Evolutionary conservation across 1,140 invertebrate genomes (phyloP).

Genomic region (Cyphomyrmex costatus): DNA sequence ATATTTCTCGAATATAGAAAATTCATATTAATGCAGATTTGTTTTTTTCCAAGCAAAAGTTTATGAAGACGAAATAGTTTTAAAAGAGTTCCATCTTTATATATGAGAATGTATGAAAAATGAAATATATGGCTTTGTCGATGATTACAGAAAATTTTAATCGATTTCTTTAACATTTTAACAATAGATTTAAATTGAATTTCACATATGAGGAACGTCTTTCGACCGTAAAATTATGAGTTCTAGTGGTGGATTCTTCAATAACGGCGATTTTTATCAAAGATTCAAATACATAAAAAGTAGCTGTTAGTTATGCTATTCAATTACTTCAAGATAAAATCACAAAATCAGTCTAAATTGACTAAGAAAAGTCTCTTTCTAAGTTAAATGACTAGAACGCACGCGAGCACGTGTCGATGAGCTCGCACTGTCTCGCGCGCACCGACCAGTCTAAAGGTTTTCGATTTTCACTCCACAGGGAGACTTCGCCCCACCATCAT

Average conservation of each 20-base stretch:
- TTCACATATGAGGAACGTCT: neutral
- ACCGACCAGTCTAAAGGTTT: constrained; percentile 19
- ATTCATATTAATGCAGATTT: neutral
- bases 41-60: neutral
- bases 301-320: neutral
- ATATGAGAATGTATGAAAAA: neutral
- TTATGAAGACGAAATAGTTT: neutral
- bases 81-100: neutral
- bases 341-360: neutral
- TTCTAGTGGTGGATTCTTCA: neutral
- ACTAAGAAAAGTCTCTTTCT: neutral
- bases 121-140: neutral
- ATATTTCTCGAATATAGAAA: neutral
- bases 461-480: constrained; percentile 67
- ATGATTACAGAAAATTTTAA: neutral
- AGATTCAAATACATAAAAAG: neutral
- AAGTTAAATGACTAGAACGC: neutral
- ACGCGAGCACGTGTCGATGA: constrained; percentile 11
- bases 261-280: neutral
- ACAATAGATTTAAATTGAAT: constrained; percentile 2
- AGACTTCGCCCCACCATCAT: constrained; percentile 65
- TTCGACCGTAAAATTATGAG: neutral
- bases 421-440: neutral
- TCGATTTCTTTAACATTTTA: neutral
- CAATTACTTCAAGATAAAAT: neutral